phyloP scores from a whole-genome alignment of 1,140 invertebrate species.

The Heliconius nattereri region DNA sequence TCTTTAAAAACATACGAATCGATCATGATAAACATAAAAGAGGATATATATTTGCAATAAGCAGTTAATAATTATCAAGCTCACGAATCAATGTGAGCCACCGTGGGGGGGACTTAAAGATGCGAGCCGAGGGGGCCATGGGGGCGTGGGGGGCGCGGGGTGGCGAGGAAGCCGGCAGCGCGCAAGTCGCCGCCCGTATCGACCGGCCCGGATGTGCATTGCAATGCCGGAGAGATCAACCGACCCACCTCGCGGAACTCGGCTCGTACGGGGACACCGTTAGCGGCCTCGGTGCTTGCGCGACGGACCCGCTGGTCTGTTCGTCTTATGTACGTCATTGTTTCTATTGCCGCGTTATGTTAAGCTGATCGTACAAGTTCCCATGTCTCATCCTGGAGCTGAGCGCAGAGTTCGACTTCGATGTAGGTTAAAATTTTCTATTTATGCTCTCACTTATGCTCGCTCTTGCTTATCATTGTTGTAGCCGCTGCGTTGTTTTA shows the following conservation, averaged over 20 bases:
- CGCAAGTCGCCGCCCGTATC: slow-evolving; percentile 76
- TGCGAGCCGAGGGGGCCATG: slow-evolving; percentile 46
- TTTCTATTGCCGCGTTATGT: slow-evolving; percentile 15
- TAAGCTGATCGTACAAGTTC: slow-evolving; percentile 12
- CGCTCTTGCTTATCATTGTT: slow-evolving; percentile 14
- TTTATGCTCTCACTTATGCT: slow-evolving; percentile 20
- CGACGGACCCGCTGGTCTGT: slow-evolving; percentile 23
- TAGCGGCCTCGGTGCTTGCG: slow-evolving; percentile 41
- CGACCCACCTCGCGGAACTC: slow-evolving; percentile 64
- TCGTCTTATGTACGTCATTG: slow-evolving; percentile 26
- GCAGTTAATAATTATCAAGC: slow-evolving; percentile 72
- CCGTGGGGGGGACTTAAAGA: slow-evolving; percentile 62
- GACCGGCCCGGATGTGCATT: slow-evolving; percentile 78
- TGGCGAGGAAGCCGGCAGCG: slow-evolving; percentile 56
- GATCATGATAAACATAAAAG: not conserved
- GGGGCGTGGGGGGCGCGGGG: slow-evolving; percentile 47
- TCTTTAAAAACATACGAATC: not conserved
- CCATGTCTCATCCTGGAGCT: slow-evolving; percentile 26
- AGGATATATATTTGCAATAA: slow-evolving; percentile 52
- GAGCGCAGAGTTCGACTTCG: slow-evolving; percentile 27
- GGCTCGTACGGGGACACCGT: slow-evolving; percentile 42
- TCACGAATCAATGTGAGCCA: slow-evolving; percentile 74
- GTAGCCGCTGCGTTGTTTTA: slow-evolving; percentile 12
- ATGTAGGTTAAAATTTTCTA: slow-evolving; percentile 32
- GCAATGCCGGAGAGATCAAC: slow-evolving; percentile 73